Evolutionary conservation across 2,113 vertebrate genomes (phyloP).

Genomic region (Turnix velox): DNA sequence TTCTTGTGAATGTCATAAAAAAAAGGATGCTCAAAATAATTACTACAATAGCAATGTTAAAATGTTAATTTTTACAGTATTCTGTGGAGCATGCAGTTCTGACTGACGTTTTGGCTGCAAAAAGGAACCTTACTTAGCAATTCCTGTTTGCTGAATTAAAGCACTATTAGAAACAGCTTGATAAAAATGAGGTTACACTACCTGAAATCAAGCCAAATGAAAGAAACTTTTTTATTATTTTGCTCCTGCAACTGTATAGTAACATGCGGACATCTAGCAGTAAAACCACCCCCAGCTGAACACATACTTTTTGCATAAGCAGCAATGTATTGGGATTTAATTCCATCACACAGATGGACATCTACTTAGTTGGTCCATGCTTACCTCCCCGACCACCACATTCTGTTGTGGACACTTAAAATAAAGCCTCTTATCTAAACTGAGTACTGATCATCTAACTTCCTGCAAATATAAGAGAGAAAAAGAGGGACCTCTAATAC

Average conservation of each 20-base stretch:
- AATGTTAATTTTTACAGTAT: conserved; percentile 25
- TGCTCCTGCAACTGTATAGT: neutral
- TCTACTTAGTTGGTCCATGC: neutral
- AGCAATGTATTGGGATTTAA: neutral
- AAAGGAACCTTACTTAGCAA: conserved; percentile 38
- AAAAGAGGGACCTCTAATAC: neutral
- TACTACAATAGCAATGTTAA: conserved; percentile 7
- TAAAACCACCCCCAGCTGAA: neutral
- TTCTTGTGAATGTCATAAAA: conserved; percentile 43
- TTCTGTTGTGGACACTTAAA: neutral
- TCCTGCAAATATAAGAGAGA: neutral
- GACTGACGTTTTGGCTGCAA: conserved; percentile 32
- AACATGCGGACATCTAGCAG: neutral
- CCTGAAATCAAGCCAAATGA: conserved; percentile 30
- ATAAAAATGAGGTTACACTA: conserved; percentile 14
- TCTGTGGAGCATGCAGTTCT: conserved; percentile 1
- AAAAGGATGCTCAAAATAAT: conserved; percentile 46
- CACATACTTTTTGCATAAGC: neutral
- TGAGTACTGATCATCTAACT: neutral
- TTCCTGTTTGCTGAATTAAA: conserved; percentile 43
- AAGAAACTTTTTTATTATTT: neutral
- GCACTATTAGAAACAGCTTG: conserved; percentile 11
- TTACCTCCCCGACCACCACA: neutral
- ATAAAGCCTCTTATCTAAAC: neutral
- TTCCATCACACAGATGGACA: neutral